Evolutionary conservation across 2,888 invertebrate genomes (phyloP).

Genomic region (Coenonympha glycerion): DNA sequence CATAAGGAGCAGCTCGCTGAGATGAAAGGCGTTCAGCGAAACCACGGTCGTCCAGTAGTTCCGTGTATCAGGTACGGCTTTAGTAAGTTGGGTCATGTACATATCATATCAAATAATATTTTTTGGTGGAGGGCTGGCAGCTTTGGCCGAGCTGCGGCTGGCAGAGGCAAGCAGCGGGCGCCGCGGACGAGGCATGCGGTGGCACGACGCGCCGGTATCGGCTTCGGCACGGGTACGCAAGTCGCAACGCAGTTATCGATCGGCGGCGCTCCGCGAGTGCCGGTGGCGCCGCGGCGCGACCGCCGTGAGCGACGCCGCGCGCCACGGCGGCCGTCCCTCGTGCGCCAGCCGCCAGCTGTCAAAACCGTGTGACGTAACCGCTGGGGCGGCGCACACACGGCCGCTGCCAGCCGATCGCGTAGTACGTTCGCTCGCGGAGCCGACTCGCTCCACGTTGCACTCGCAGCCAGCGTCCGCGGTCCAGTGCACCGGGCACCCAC

Average conservation of each 20-base stretch:
- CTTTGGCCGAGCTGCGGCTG: no score
- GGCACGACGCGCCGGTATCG: constrained; percentile 12
- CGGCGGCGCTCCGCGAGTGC: constrained; percentile 32
- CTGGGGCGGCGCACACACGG: constrained; percentile 61
- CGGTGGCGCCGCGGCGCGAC: constrained; percentile 48
- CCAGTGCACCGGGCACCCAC: constrained; percentile 40
- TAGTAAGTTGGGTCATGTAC: no score
- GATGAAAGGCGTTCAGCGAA: no score
- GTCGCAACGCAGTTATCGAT: constrained; percentile 26
- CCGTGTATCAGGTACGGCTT: no score
- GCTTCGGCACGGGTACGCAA: constrained; percentile 19
- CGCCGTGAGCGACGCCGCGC: constrained; percentile 33
- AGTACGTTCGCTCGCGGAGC: constrained; percentile 51
- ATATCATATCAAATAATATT: no score
- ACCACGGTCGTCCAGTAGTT: no score
- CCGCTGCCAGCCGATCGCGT: constrained; percentile 54
- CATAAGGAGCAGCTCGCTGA: no score
- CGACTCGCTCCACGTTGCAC: constrained; percentile 38
- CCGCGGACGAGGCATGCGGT: constrained; percentile 8
- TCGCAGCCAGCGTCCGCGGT: constrained; percentile 41
- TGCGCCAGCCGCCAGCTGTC: constrained; percentile 45
- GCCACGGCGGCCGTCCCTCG: constrained; percentile 37
- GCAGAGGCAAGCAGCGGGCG: not conserved
- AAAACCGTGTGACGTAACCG: constrained; percentile 60
- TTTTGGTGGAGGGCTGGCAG: no score